phyloP scores from a whole-genome alignment of 2,888 invertebrate species.

The Cylloceria caligata region DNA sequence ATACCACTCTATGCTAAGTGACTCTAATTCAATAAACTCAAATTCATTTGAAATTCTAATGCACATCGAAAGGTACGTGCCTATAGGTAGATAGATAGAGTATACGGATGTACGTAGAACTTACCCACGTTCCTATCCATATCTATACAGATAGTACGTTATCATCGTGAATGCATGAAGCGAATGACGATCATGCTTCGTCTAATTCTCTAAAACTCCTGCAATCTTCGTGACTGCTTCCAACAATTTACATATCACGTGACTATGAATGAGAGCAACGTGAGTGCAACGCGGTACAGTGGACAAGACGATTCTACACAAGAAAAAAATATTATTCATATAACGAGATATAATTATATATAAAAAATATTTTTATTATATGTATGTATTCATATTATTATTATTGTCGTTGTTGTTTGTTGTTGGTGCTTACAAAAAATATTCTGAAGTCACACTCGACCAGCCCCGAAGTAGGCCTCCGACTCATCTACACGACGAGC shows the following conservation, averaged over 20 bases:
- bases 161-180: not conserved
- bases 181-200: not conserved
- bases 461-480: too few species aligned
- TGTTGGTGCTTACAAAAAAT: too few species aligned
- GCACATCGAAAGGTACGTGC: conserved; percentile 20
- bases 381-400: too few species aligned
- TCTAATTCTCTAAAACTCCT: too few species aligned
- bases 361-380: too few species aligned
- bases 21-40: conserved; percentile 60
- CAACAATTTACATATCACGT: not conserved
- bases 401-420: too few species aligned
- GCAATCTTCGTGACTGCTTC: not conserved
- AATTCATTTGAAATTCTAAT: conserved; percentile 65
- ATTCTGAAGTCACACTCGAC: too few species aligned
- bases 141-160: not conserved
- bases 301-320: not conserved
- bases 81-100: not conserved
- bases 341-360: too few species aligned
- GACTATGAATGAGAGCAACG: not conserved
- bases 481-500: too few species aligned
- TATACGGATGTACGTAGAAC: not conserved
- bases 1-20: conserved; percentile 64
- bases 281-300: not conserved
- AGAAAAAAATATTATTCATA: too few species aligned
- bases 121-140: not conserved